These are phyloP conservation scores for Synanthedon myopaeformis DNA, from an alignment of 2,888 invertebrate species.

Conservation along the genomic window DNA sequence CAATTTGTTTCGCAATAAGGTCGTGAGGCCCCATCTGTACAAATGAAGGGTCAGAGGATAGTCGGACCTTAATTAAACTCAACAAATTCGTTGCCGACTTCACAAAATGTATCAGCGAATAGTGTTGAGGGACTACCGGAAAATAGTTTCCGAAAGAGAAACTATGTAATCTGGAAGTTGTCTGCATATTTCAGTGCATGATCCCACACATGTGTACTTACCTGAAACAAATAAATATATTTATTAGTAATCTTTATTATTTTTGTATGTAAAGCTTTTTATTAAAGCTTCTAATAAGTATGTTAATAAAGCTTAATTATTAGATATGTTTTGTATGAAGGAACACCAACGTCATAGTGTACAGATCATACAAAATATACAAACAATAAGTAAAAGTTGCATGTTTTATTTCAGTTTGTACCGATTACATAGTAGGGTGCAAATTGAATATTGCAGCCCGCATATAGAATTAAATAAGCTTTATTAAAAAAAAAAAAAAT, in stretches of 20 bases:
- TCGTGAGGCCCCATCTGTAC: conserved; percentile 49
- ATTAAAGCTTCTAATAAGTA: background rate
- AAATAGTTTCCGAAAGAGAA: background rate
- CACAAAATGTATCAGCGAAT: background rate
- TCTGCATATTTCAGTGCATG: background rate
- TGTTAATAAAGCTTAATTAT: too few relatives aligned
- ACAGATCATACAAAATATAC: too few relatives aligned
- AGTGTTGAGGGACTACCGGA: background rate
- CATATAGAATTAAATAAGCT: too few relatives aligned
- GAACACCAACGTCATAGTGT: too few relatives aligned
- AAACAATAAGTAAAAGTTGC: too few relatives aligned
- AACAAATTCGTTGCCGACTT: conserved; percentile 35
- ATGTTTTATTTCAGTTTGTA: too few relatives aligned
- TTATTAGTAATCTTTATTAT: background rate
- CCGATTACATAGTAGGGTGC: too few relatives aligned
- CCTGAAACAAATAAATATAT: conserved; percentile 35
- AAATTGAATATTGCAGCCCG: too few relatives aligned
- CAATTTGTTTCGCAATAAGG: conserved; percentile 59
- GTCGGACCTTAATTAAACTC: conserved; percentile 56
- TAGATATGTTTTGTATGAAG: too few relatives aligned
- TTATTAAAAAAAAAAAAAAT: too few relatives aligned
- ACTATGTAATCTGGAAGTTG: background rate
- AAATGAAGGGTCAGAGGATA: conserved; percentile 58
- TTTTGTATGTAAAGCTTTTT: background rate
- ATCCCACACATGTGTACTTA: conserved; percentile 29